These are phyloP conservation scores for Ditylenchus weischeri DNA, from an alignment of 2,888 invertebrate genomes.

Conservation along the genomic window DNA sequence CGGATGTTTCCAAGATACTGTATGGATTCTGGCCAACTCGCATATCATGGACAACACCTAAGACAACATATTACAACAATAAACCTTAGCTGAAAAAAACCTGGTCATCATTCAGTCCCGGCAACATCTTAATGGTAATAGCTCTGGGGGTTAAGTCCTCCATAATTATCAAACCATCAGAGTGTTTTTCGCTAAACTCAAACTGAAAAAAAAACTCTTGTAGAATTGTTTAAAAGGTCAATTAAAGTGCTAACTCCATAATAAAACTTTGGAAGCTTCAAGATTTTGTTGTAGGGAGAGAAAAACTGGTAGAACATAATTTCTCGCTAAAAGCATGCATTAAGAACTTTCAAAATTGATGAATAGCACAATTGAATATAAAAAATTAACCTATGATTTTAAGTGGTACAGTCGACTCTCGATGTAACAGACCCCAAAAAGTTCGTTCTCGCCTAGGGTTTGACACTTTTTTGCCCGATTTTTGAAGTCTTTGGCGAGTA, in stretches of 20 bases:
- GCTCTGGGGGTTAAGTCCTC: constrained; percentile 33
- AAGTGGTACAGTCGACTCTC: no score
- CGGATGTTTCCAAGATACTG: constrained; percentile 34
- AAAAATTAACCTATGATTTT: no score
- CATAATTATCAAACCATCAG: constrained; percentile 37
- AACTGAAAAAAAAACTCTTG: constrained; percentile 9
- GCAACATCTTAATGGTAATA: constrained; percentile 29
- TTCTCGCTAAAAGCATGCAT: constrained; percentile 31
- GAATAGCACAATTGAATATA: no score
- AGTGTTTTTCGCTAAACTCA: constrained; percentile 13
- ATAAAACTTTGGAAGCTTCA: constrained; percentile 35
- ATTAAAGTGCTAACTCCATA: constrained; percentile 25
- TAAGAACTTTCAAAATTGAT: constrained; percentile 23
- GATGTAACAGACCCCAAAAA: no score
- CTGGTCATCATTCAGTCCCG: constrained; percentile 38
- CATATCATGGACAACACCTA: constrained; percentile 31
- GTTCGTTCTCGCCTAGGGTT: no score
- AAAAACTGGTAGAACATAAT: constrained; percentile 29
- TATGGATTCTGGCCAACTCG: constrained; percentile 34
- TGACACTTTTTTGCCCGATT: no score
- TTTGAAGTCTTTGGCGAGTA: no score
- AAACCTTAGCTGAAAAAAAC: no score
- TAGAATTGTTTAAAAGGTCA: no score
- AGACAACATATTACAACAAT: no score
- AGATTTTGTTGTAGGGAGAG: constrained; percentile 12